These are phyloP conservation scores for Marronus borbonicus DNA, from an alignment of 2,888 invertebrate genomes.

Conservation along the genomic window DNA sequence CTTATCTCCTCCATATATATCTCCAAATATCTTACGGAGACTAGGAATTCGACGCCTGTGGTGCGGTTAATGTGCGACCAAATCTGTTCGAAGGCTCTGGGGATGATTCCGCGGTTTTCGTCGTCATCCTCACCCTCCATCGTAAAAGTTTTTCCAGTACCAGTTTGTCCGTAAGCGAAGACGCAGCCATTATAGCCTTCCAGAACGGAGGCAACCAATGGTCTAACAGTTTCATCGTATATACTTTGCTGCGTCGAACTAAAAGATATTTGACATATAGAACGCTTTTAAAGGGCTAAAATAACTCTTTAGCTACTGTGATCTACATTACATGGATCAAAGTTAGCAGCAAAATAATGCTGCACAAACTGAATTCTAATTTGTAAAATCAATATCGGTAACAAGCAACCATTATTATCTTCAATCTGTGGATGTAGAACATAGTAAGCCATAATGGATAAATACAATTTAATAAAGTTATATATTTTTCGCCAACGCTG, in stretches of 20 bases:
- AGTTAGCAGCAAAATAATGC: no score
- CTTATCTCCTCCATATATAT: conserved; percentile 95
- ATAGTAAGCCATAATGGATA: no score
- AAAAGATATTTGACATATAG: conserved; percentile 57
- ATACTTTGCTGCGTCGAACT: conserved; percentile 91
- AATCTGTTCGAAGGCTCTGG: conserved; percentile 97
- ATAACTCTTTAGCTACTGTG: no score
- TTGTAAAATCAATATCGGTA: no score
- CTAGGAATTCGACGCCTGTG: conserved; percentile 94
- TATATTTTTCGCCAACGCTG: not conserved
- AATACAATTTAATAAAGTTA: no score
- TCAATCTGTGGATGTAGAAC: no score
- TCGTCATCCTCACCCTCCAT: conserved; percentile 82
- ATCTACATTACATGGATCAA: no score
- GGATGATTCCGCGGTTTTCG: conserved; percentile 79
- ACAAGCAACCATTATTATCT: no score
- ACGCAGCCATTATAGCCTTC: conserved; percentile 99
- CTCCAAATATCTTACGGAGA: conserved; percentile 96
- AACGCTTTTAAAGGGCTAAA: not conserved
- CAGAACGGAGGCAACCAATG: conserved; percentile 94
- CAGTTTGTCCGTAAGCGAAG: conserved; percentile 99
- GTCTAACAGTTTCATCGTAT: conserved; percentile 97
- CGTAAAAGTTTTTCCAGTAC: conserved; percentile 90
- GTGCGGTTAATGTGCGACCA: conserved; percentile 95
- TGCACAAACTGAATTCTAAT: no score